These are phyloP conservation scores for Caerostris extrusa DNA, from an alignment of 1,140 invertebrate genomes.

Conservation along the genomic window DNA sequence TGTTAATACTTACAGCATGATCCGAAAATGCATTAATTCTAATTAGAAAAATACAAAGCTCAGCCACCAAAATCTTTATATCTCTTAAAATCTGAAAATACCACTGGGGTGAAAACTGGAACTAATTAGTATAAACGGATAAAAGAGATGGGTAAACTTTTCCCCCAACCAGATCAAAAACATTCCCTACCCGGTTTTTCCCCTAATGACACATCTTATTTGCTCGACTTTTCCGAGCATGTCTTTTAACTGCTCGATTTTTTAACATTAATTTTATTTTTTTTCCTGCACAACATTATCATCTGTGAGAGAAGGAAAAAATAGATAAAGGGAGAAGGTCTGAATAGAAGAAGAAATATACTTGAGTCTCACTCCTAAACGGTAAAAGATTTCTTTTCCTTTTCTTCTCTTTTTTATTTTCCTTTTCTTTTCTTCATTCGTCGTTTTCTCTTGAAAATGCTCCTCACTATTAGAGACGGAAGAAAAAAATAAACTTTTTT, in stretches of 20 bases:
- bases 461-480: constrained; percentile 5
- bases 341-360: constrained; percentile 21
- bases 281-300: constrained; percentile 42
- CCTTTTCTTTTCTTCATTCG: not conserved
- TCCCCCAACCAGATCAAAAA: constrained; percentile 17
- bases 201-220: constrained; percentile 48
- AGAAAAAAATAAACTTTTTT: not conserved
- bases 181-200: not conserved
- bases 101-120: not conserved
- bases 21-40: not conserved
- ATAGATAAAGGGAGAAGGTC: constrained; percentile 9
- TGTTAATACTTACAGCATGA: too few relatives aligned
- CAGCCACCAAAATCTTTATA: not conserved
- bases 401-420: not conserved
- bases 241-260: constrained; percentile 33
- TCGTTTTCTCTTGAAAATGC: constrained; percentile 34
- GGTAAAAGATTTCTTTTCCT: constrained; percentile 43
- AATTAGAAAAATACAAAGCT: not conserved
- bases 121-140: constrained; percentile 33
- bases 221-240: constrained; percentile 15
- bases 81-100: not conserved
- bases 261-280: constrained; percentile 12
- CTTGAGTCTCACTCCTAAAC: constrained; percentile 50
- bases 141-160: not conserved
- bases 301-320: not conserved